A percentile compares a stretch with the other conserved stretches of the same genome.
phyloP scores from a whole-genome alignment of 2,888 invertebrate genomes.

The Tenthredo livida region DNA sequence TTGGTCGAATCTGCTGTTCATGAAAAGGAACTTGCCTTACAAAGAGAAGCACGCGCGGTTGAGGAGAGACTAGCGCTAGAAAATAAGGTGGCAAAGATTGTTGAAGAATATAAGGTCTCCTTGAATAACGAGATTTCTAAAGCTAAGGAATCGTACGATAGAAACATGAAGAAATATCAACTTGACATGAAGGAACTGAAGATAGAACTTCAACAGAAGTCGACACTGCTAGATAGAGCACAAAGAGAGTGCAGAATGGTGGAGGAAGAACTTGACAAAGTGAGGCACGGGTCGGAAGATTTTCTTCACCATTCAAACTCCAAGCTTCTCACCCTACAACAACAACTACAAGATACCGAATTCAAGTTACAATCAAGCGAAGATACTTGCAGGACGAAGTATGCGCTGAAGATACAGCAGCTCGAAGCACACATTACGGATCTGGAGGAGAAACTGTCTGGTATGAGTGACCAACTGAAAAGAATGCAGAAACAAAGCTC shows the following conservation, averaged over 20 bases:
- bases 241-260: slow-evolving; percentile 80
- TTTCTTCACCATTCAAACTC: slow-evolving; percentile 62
- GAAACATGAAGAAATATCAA: slow-evolving; percentile 81
- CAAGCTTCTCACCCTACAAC: slow-evolving; percentile 67
- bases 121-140: slow-evolving; percentile 82
- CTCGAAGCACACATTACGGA: slow-evolving; percentile 65
- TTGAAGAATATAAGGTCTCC: slow-evolving; percentile 67
- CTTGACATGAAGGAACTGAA: slow-evolving; percentile 81
- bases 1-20: slow-evolving; percentile 80
- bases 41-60: slow-evolving; percentile 75
- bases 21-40: slow-evolving; percentile 81
- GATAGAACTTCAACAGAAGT: slow-evolving; percentile 81
- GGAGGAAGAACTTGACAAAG: slow-evolving; percentile 79
- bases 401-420: slow-evolving; percentile 65
- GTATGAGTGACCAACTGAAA: slow-evolving; percentile 65
- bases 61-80: slow-evolving; percentile 70
- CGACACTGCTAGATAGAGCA: slow-evolving; percentile 80
- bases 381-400: slow-evolving; percentile 60
- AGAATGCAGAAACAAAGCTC: slow-evolving; percentile 63
- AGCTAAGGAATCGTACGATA: slow-evolving; percentile 81
- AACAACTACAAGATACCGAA: slow-evolving; percentile 66
- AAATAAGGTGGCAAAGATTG: slow-evolving; percentile 63
- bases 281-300: slow-evolving; percentile 63
- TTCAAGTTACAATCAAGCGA: slow-evolving; percentile 63
- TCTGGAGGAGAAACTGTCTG: slow-evolving; percentile 66